These are phyloP conservation scores for Lysandra coridon DNA, from an alignment of 2,888 invertebrate genomes.

Conservation along the genomic window DNA sequence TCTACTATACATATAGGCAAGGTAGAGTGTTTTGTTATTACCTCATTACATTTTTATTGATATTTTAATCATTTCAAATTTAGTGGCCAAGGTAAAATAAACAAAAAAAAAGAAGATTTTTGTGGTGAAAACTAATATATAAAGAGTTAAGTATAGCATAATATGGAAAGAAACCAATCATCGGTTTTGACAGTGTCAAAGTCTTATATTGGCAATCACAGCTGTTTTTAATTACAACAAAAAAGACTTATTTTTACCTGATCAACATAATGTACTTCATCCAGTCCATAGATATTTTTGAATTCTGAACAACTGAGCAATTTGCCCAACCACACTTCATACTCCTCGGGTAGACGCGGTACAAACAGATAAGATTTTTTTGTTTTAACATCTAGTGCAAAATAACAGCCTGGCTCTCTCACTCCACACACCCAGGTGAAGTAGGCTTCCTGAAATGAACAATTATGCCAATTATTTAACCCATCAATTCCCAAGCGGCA, in stretches of 20 bases:
- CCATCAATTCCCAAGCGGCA: not conserved
- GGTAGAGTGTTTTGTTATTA: not conserved
- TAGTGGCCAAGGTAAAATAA: too few species aligned
- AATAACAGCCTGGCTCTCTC: conserved; percentile 94
- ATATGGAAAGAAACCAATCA: too few species aligned
- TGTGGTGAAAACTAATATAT: too few species aligned
- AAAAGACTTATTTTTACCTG: conserved; percentile 74
- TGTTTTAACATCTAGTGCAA: conserved; percentile 87
- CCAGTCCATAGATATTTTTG: conserved; percentile 88
- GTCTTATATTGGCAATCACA: too few species aligned
- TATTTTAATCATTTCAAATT: too few species aligned
- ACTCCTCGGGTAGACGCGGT: conserved; percentile 90
- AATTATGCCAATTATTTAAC: not conserved
- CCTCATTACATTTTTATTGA: not conserved
- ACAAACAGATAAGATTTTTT: conserved; percentile 90
- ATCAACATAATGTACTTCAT: conserved; percentile 89
- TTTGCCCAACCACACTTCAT: conserved; percentile 97
- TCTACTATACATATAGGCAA: not conserved
- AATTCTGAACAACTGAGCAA: conserved; percentile 87
- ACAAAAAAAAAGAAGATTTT: too few species aligned
- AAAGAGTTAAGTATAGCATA: too few species aligned
- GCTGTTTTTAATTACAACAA: not conserved
- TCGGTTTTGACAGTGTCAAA: not conserved
- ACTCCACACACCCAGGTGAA: conserved; percentile 98
- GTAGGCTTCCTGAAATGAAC: conserved; percentile 89